These are phyloP conservation scores for Lerista edwardsae DNA, from an alignment of 2,797 vertebrate genomes.

Conservation along the genomic window DNA sequence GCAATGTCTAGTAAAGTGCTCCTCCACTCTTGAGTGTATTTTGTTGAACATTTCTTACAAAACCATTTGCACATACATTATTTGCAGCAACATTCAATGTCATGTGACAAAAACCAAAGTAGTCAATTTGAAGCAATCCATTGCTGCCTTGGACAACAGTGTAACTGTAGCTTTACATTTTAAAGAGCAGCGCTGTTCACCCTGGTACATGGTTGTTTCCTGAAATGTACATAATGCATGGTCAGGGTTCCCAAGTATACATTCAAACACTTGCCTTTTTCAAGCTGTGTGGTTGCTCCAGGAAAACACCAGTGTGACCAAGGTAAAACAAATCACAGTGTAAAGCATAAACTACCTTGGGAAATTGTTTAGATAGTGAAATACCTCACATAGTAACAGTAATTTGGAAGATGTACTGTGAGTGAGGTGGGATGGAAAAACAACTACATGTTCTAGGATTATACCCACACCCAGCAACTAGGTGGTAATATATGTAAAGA, in stretches of 20 bases:
- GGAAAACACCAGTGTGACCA: neutral
- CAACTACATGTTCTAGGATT: no score
- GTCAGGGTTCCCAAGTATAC: neutral
- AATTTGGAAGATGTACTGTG: no score
- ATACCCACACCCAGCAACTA: no score
- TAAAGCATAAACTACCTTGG: no score
- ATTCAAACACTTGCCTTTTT: neutral
- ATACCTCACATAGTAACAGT: no score
- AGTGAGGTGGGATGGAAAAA: no score
- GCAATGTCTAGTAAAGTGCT: no score
- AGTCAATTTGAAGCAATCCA: neutral
- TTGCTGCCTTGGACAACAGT: neutral
- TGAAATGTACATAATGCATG: neutral
- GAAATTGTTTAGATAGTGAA: no score
- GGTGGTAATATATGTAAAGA: no score
- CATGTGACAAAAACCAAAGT: neutral
- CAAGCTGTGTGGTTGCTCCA: neutral
- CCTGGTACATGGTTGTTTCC: neutral
- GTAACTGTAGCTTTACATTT: neutral
- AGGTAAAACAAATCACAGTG: neutral
- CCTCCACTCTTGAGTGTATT: no score
- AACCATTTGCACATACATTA: neutral
- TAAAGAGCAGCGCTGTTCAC: neutral
- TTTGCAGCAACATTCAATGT: neutral
- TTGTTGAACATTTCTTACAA: no score